Conservation (phyloP, 2,888 invertebrate genomes). For the Protophormia terraenovae region DNA sequence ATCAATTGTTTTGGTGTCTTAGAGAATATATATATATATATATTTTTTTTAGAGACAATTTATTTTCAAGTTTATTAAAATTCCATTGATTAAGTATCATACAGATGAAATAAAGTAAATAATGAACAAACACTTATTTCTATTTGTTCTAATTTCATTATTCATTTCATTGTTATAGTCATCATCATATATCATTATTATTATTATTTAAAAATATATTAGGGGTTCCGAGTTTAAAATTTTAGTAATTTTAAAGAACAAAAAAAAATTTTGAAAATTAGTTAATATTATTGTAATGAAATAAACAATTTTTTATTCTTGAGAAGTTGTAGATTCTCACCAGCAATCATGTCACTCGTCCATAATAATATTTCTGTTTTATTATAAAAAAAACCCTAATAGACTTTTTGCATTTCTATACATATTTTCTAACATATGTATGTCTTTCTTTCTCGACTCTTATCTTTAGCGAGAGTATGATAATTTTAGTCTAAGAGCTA, state of each 20-base stretch:
- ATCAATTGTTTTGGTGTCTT: background rate
- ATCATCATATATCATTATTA: background rate
- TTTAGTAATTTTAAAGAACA: too few species aligned
- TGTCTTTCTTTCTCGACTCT: too few species aligned
- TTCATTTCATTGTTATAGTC: background rate
- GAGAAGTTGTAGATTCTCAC: background rate
- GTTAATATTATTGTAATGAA: too few species aligned
- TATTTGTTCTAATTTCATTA: conserved; percentile 7
- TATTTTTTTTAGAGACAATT: conserved; percentile 17
- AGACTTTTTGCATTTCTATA: too few species aligned
- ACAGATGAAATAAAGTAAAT: conserved; percentile 8
- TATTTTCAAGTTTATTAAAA: conserved; percentile 51
- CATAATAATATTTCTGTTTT: too few species aligned
- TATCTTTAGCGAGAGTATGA: conserved; percentile 41
- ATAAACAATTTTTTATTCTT: background rate
- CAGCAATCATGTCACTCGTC: too few species aligned
- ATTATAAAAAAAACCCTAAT: too few species aligned
- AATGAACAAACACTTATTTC: background rate
- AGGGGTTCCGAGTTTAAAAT: background rate
- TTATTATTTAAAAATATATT: background rate
- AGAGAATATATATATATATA: background rate
- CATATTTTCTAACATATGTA: background rate
- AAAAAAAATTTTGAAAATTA: too few species aligned
- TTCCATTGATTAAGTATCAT: conserved; percentile 40
- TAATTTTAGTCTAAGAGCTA: conserved; percentile 75